phyloP scores from a whole-genome alignment of 2,797 vertebrate species.

The Mormyrus hasselquistii region DNA sequence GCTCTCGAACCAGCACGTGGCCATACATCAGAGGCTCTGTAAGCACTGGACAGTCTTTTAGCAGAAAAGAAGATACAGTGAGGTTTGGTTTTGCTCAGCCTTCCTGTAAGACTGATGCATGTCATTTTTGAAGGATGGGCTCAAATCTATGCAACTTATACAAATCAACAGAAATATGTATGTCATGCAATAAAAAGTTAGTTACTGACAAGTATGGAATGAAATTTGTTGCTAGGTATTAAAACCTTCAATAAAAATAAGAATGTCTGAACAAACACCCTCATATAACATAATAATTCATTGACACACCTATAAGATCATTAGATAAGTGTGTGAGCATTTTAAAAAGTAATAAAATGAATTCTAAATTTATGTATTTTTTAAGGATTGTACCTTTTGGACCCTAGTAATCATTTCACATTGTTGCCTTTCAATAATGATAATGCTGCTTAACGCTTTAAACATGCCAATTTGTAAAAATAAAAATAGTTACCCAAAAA shows the following conservation, averaged over 20 bases:
- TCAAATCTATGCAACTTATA: background rate
- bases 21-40: constrained; percentile 48
- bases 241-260: background rate
- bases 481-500: background rate
- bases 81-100: background rate
- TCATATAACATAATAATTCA: background rate
- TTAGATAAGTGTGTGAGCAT: background rate
- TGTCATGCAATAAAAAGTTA: background rate
- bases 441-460: background rate
- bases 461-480: background rate
- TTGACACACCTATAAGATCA: background rate
- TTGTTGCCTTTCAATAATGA: background rate
- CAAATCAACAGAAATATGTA: background rate
- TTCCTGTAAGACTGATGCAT: background rate
- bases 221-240: background rate
- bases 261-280: background rate
- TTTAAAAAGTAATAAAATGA: background rate
- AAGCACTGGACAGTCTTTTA: constrained; percentile 28
- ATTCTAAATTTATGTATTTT: background rate
- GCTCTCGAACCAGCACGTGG: constrained; percentile 61
- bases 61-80: background rate
- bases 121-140: background rate
- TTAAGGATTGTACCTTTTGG: background rate
- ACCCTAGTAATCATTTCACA: background rate
- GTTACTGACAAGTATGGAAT: background rate